phyloP scores from a whole-genome alignment of 1,140 invertebrate genomes.

The Gryllus bimaculatus region DNA sequence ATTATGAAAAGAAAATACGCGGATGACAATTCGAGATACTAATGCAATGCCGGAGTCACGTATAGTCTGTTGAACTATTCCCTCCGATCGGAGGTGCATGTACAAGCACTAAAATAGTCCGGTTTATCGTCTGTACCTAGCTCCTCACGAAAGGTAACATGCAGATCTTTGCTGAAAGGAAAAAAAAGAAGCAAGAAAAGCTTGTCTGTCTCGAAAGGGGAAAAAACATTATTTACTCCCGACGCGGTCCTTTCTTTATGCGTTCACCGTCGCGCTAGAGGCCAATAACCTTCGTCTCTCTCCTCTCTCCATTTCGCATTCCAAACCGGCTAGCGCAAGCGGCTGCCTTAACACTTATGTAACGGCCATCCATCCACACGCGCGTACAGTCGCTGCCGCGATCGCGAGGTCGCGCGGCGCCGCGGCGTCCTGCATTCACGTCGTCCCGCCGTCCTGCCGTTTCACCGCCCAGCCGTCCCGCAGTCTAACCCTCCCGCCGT shows the following conservation, averaged over 20 bases:
- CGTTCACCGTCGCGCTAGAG: background rate
- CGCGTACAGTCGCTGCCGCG: background rate
- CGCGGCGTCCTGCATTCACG: too few relatives aligned
- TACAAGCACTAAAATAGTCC: background rate
- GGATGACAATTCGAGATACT: too few relatives aligned
- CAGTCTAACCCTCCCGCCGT: too few relatives aligned
- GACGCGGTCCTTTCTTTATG: background rate
- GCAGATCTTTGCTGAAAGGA: background rate
- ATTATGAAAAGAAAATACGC: too few relatives aligned
- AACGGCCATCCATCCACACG: background rate
- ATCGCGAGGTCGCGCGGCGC: too few relatives aligned
- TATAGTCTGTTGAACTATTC: background rate
- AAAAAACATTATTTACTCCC: background rate
- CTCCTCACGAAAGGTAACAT: background rate
- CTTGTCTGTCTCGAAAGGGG: background rate
- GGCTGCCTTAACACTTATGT: background rate
- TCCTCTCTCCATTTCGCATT: background rate
- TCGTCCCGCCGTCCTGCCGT: too few relatives aligned
- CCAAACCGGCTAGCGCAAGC: background rate
- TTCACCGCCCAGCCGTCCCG: too few relatives aligned
- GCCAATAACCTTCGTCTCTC: background rate
- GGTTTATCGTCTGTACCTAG: background rate
- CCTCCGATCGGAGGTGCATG: background rate
- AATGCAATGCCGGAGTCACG: too few relatives aligned
- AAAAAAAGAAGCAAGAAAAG: background rate